Conservation (phyloP, 2,113 vertebrate species). For the Lonchura striata region DNA sequence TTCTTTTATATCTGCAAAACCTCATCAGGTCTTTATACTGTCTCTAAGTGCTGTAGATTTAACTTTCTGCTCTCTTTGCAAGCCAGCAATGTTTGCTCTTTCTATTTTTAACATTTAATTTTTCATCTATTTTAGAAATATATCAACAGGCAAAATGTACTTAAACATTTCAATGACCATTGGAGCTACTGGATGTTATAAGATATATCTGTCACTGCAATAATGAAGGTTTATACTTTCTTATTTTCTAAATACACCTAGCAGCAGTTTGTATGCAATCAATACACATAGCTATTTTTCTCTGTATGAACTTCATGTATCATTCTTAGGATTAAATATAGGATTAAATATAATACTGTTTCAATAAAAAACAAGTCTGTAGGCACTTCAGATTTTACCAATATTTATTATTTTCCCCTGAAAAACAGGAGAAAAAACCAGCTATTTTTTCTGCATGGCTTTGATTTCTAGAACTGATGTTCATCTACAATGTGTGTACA, state of each 20-base stretch:
- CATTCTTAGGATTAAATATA: not conserved
- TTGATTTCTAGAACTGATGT: not conserved
- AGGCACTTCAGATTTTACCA: not conserved
- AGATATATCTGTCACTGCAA: not conserved
- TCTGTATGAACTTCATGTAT: not conserved
- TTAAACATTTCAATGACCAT: not conserved
- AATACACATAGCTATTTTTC: not conserved
- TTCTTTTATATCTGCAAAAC: not conserved
- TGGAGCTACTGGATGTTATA: not conserved
- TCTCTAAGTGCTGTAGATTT: not conserved
- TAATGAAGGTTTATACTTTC: not conserved
- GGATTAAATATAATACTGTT: not conserved
- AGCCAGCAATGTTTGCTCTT: not conserved
- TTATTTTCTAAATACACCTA: not conserved
- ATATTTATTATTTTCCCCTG: not conserved
- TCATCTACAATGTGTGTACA: not conserved
- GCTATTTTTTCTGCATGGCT: not conserved
- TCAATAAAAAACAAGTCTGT: not conserved
- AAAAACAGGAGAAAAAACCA: not conserved
- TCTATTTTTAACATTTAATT: not conserved
- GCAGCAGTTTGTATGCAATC: not conserved
- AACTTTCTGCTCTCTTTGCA: not conserved
- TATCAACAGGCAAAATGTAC: not conserved
- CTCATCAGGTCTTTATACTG: not conserved
- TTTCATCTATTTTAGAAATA: not conserved